phyloP scores from a whole-genome alignment of 2,888 invertebrate species.

The Athalia circularis region DNA sequence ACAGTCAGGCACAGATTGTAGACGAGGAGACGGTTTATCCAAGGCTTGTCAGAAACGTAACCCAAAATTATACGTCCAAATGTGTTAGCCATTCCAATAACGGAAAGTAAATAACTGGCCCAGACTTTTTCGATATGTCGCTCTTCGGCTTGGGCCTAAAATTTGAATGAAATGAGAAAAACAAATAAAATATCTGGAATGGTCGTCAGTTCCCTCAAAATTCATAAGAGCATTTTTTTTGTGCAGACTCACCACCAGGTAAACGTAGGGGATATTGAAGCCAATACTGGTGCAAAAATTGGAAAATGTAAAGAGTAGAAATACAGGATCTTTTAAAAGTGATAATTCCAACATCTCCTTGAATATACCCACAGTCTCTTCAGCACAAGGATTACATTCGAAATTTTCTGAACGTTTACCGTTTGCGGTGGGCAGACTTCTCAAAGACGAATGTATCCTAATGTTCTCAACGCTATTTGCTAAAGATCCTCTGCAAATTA shows the following conservation, averaged over 20 bases:
- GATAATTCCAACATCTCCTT: slow-evolving; percentile 90
- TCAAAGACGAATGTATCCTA: slow-evolving; percentile 55
- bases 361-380: slow-evolving; percentile 83
- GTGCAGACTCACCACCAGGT: slow-evolving; percentile 78
- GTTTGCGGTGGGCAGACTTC: slow-evolving; percentile 61
- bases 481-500: slow-evolving; percentile 55
- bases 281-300: slow-evolving; percentile 97
- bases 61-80: slow-evolving; percentile 92
- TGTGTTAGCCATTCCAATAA: slow-evolving; percentile 92
- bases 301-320: slow-evolving; percentile 92
- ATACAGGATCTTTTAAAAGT: slow-evolving; percentile 89
- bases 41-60: slow-evolving; percentile 90
- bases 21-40: slow-evolving; percentile 92
- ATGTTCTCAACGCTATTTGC: slow-evolving; percentile 57
- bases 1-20: slow-evolving; percentile 92
- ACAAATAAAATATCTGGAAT: neutral
- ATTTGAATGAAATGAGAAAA: neutral
- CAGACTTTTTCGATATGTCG: slow-evolving; percentile 77
- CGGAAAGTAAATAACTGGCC: slow-evolving; percentile 84
- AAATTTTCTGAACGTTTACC: slow-evolving; percentile 49
- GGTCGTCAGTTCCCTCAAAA: neutral
- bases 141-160: slow-evolving; percentile 80
- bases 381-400: slow-evolving; percentile 78
- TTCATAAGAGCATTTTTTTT: too few relatives aligned
- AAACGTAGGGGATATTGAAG: slow-evolving; percentile 95